Conservation (phyloP, 2,888 invertebrate genomes). For the Cerastoderma edule region DNA sequence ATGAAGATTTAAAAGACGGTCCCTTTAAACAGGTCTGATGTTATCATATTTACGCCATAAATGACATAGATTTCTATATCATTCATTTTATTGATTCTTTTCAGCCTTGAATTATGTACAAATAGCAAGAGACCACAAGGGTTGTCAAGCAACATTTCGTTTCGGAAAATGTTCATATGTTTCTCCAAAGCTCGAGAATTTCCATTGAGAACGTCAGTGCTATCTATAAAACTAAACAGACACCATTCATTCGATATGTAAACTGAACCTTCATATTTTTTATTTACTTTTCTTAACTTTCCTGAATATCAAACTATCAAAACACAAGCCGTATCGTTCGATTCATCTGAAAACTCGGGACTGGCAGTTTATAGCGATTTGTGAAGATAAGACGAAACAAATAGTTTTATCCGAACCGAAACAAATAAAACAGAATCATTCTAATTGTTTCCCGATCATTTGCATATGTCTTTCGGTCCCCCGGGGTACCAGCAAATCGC, state of each 20-base stretch:
- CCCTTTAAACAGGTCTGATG: too few species aligned
- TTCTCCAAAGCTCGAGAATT: too few species aligned
- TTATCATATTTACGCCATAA: too few species aligned
- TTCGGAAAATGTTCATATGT: too few species aligned
- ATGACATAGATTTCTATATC: too few species aligned
- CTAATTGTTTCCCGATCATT: slow-evolving; percentile 31
- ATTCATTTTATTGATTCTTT: too few species aligned
- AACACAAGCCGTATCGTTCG: slow-evolving; percentile 8
- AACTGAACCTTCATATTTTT: slow-evolving; percentile 26
- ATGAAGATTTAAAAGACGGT: too few species aligned
- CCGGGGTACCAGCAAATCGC: slow-evolving; percentile 42
- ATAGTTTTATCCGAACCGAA: slow-evolving; percentile 27
- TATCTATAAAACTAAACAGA: too few species aligned
- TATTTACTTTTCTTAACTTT: slow-evolving; percentile 19
- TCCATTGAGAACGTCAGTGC: too few species aligned
- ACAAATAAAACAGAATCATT: slow-evolving; percentile 36
- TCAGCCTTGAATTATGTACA: too few species aligned
- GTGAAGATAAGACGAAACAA: slow-evolving; percentile 21
- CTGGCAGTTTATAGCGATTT: slow-evolving; percentile 22
- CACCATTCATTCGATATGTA: slow-evolving; percentile 15
- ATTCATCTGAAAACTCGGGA: slow-evolving; percentile 14
- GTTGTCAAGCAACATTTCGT: too few species aligned
- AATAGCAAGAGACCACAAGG: too few species aligned
- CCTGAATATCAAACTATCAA: slow-evolving; percentile 29
- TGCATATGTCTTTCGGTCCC: slow-evolving; percentile 44